Evolutionary conservation across 2,888 invertebrate species (phyloP), one percentile per base, ranked within the genome.

Genomic region (Coenonympha glycerion): DNA sequence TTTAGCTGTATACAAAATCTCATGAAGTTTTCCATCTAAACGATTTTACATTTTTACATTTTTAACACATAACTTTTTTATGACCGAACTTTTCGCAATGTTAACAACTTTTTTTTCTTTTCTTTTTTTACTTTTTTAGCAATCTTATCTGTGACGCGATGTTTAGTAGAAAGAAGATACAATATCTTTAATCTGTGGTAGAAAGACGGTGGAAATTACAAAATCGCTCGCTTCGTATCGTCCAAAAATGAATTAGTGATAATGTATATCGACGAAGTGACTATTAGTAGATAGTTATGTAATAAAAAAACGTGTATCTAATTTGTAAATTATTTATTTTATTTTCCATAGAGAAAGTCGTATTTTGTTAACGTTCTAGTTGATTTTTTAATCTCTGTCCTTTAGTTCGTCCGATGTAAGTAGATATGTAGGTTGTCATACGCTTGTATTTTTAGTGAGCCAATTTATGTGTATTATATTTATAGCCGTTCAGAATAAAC

Each of bases 301-400:
- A 15, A 39, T 76, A 81, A 82, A 15, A 39, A 76, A 81, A 82
- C 78, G 78, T 84, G 85, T 86, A 86, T 82, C 74, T 86, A 82
- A 84, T 82, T 79, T 86, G 86, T 86, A 86, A 84, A 86, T 87
- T 86, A 85, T 73, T 74, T 74, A 73, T 83, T 84, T 79, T 82
- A 83, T 85, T 86, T 85, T 86, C 83, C 77, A 86, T 86, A 86
- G 86, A 86, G 82, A 86, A 86, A 80, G 82, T 81, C 71, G 86
- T 87, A 87, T 86, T 87, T 86, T 87, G 85, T 87, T 87, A 86
- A 87, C 84, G 86, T 86, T 87, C 82, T 87, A 87, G 86, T 86
- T 86, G 85, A 85, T 86, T 83, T 86, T 82, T 71, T 76, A 79
- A 79, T 78, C 71, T 81, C 76, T 75, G 72, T 69, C 73, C 76